Percentiles rank a stretch among this genome's conserved stretches.
These are phyloP conservation scores for Drosophila persimilis DNA, from an alignment of 1,140 invertebrate genomes.

Conservation along the genomic window DNA sequence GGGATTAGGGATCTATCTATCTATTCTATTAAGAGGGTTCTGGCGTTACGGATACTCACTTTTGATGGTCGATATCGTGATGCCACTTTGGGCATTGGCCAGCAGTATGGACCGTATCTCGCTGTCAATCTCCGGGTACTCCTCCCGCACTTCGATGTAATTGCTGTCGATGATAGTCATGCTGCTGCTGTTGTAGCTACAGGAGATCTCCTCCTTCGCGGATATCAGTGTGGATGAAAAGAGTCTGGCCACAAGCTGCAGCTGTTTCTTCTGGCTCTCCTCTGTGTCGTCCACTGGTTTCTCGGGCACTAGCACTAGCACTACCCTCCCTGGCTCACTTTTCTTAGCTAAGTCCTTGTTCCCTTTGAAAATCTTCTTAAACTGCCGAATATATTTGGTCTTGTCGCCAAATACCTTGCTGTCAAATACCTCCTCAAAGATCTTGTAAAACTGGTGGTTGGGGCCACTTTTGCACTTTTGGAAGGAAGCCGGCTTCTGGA, in stretches of 20 bases:
- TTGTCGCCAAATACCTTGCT: slow-evolving; percentile 41
- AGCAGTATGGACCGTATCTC: slow-evolving; percentile 76
- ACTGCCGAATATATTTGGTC: slow-evolving; percentile 41
- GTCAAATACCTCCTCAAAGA: slow-evolving; percentile 44
- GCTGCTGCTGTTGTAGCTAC: slow-evolving; percentile 16
- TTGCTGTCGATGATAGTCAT: slow-evolving; percentile 72
- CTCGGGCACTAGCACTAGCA: not conserved
- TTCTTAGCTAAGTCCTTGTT: slow-evolving; percentile 1
- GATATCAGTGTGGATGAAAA: slow-evolving; percentile 68
- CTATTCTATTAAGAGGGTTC: no score
- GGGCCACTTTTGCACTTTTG: slow-evolving; percentile 20
- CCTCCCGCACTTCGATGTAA: slow-evolving; percentile 63
- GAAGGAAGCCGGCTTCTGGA: slow-evolving; percentile 33
- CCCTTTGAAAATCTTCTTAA: slow-evolving; percentile 47
- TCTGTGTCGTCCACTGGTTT: slow-evolving; percentile 4
- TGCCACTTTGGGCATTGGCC: slow-evolving; percentile 73
- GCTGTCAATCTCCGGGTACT: slow-evolving; percentile 71
- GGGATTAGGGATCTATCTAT: not conserved
- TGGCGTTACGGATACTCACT: slow-evolving; percentile 42
- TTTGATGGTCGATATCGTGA: slow-evolving; percentile 77
- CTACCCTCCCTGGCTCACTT: not conserved
- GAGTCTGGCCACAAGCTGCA: slow-evolving; percentile 60
- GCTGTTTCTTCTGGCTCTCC: slow-evolving; percentile 9
- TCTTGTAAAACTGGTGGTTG: slow-evolving; percentile 30
- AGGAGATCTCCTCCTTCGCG: slow-evolving; percentile 8